phyloP scores from a whole-genome alignment of 2,888 invertebrate species.

The Tanypteryx hageni region DNA sequence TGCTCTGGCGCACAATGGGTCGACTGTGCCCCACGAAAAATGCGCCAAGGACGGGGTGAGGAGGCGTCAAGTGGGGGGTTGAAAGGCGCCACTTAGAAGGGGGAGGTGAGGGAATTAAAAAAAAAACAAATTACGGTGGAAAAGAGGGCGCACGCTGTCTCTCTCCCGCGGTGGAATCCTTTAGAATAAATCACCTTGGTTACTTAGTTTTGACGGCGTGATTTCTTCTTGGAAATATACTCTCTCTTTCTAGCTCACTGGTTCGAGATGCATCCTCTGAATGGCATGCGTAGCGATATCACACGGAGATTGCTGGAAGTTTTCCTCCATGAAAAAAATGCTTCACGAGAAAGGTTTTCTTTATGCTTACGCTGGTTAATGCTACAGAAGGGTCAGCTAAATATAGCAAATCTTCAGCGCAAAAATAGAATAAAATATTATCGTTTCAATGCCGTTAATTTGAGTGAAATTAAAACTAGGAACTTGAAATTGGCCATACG shows the following conservation, averaged over 20 bases:
- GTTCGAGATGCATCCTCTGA: neutral
- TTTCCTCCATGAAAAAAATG: neutral
- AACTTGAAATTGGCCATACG: too few relatives aligned
- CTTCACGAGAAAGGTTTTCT: neutral
- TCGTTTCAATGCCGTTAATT: too few relatives aligned
- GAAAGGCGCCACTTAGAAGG: neutral
- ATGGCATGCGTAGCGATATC: neutral
- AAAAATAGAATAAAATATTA: too few relatives aligned
- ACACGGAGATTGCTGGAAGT: neutral
- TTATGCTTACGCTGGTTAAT: neutral
- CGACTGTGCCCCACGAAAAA: conserved; percentile 45
- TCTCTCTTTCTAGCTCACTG: neutral
- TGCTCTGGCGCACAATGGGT: neutral
- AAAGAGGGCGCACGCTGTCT: neutral
- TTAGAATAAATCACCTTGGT: conserved; percentile 36
- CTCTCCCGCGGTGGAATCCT: neutral
- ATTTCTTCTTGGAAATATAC: neutral
- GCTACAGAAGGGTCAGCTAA: neutral
- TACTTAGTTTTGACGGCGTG: neutral
- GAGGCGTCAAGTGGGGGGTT: neutral
- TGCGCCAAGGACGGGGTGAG: conserved; percentile 31
- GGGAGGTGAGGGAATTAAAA: neutral
- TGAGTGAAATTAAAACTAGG: too few relatives aligned
- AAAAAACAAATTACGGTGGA: neutral
- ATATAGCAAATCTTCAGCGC: neutral